These are phyloP conservation scores for Holothuria scabra DNA, from an alignment of 53 echinoderm and acorn worm genomes.

Conservation along the genomic window DNA sequence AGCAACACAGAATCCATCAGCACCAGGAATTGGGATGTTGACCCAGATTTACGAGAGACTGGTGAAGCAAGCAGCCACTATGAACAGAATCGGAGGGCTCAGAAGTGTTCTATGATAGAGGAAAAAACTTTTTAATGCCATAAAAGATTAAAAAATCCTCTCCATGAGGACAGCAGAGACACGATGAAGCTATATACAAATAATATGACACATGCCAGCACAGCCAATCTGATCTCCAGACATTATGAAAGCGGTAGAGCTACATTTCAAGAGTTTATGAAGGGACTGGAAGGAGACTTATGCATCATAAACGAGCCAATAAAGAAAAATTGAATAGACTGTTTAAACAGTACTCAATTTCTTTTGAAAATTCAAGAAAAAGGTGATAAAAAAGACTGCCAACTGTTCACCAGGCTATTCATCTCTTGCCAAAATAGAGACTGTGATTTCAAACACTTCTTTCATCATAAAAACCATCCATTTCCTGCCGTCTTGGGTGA, in stretches of 20 bases:
- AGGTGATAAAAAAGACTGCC: conserved; percentile 41
- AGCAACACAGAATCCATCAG: conserved; percentile 12
- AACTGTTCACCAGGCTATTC: conserved; percentile 37
- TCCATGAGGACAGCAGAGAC: conserved; percentile 45
- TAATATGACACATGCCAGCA: conserved; percentile 33
- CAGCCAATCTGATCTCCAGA: conserved; percentile 24
- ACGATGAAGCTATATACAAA: conserved; percentile 41
- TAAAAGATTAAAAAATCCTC: conserved; percentile 48
- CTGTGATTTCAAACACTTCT: conserved; percentile 31
- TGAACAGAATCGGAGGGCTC: conserved; percentile 31
- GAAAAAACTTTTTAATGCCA: background rate
- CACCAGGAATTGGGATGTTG: conserved; percentile 44
- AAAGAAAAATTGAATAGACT: background rate
- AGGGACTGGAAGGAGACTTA: conserved; percentile 25
- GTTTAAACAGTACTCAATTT: conserved; percentile 20
- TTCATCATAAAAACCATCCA: conserved; percentile 54
- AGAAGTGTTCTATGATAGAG: conserved; percentile 24
- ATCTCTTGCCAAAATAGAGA: background rate
- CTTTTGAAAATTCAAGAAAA: background rate
- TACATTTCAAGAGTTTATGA: conserved; percentile 18
- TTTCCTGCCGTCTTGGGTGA: conserved; percentile 49
- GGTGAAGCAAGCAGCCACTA: conserved; percentile 12
- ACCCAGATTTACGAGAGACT: conserved; percentile 1
- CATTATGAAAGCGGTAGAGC: conserved; percentile 32
- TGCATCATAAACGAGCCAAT: background rate